Evolutionary conservation across 2,113 vertebrate genomes (phyloP), one percentile per base, ranked within the genome.

Genomic region (Oncorhynchus mykiss): DNA sequence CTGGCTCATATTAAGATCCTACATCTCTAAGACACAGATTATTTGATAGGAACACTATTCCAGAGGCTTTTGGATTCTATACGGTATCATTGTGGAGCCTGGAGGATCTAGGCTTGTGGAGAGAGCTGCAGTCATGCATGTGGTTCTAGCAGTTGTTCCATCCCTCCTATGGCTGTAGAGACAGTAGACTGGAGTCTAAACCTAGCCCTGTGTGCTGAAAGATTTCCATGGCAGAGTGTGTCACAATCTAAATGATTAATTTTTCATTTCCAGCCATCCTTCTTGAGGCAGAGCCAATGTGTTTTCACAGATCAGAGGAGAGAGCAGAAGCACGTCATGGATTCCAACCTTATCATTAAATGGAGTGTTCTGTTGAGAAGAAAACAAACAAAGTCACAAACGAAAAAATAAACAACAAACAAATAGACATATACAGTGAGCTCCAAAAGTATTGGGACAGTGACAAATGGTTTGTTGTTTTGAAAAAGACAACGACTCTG

Each of bases 271-370:
- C 51, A 75, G 29, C 34, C 64, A 65, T 49, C 71, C 65, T 64
- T 70, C 74, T 64, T 72, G 51, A 45, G 39, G 39, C 39, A 45
- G 39, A 45, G 9, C 39, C 39, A 45, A 11, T 45, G 39, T 45
- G 39, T 84, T 89, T 89, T 87, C 76, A 84, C 74, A 86, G 86
- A 80, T 85, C 80, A 87, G 78, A 77, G 68, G 81, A 82, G 3
- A 79, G 71, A 74, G 74, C 39, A 45, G 39, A 78, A 73, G 83
- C 71, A 27, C 27, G 67, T 87, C 83, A 88, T 87, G 72, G 85
- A 45, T 82, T 89, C 79, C 64, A 8, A 67, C 79, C 84, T 82
- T 73, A 80, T 80, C 76, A 69, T 22, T 72, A 85, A 87, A 85
- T 82, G 11, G 67, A 13, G 8, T 31, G 48, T 27, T 51, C 69